Percentiles rank a stretch among this genome's conserved stretches.
phyloP scores from a whole-genome alignment of 2,113 vertebrate species.

The Leptocoma aspasia region DNA sequence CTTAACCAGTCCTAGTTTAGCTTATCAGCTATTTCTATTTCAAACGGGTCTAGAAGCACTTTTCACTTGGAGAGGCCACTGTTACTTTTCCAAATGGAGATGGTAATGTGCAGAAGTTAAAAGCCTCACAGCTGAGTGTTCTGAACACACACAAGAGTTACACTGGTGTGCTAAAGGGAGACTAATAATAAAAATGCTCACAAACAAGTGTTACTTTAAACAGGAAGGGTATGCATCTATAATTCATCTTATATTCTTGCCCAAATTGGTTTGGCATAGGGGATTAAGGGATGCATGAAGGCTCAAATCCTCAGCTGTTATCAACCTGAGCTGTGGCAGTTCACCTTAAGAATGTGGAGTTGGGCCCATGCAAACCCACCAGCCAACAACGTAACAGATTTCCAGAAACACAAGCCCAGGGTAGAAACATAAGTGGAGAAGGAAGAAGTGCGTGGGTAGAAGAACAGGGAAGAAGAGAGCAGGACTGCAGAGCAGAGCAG shows the following conservation, averaged over 20 bases:
- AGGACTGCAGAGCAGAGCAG: not conserved
- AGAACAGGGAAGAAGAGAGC: not conserved
- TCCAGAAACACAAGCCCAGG: not conserved
- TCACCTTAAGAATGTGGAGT: not conserved
- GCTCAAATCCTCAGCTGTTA: not conserved
- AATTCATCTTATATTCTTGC: not conserved
- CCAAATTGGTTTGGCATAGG: not conserved
- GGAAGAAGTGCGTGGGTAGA: not conserved
- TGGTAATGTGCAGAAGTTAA: not conserved
- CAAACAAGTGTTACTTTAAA: not conserved
- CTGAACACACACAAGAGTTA: not conserved
- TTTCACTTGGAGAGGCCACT: not conserved
- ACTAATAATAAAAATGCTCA: not conserved
- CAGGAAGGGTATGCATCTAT: not conserved
- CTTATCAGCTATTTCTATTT: not conserved
- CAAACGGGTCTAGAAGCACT: not conserved
- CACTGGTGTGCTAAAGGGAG: not conserved
- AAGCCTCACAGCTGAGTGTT: not conserved
- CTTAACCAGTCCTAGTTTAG: not conserved
- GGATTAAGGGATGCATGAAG: not conserved
- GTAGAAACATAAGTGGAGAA: not conserved
- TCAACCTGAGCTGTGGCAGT: not conserved
- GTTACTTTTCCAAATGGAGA: not conserved
- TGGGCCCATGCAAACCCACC: not conserved
- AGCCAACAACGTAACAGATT: not conserved